phyloP scores from a whole-genome alignment of 2,113 vertebrate species.

The Lutjanus erythropterus region DNA sequence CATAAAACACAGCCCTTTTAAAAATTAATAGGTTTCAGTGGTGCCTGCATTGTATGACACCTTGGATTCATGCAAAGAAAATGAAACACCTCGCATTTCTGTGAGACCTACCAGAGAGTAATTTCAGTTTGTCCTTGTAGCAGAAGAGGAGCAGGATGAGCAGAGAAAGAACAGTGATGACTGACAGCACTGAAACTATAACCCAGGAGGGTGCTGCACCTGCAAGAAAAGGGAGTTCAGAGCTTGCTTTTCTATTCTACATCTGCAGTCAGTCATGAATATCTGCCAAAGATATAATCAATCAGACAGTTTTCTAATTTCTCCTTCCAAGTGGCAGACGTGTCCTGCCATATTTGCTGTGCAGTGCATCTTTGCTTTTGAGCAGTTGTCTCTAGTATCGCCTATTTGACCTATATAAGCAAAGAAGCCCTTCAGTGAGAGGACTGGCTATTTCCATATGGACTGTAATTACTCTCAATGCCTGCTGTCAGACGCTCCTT shows the following conservation, averaged over 20 bases:
- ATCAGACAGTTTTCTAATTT: background rate
- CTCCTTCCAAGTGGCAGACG: background rate
- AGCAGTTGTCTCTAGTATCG: too few relatives aligned
- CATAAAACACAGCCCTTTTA: too few relatives aligned
- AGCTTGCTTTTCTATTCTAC: background rate
- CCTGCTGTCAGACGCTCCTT: too few relatives aligned
- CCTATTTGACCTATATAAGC: too few relatives aligned
- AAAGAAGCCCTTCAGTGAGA: too few relatives aligned
- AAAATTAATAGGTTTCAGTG: too few relatives aligned
- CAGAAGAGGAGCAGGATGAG: slow-evolving; percentile 85
- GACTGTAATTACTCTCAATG: too few relatives aligned
- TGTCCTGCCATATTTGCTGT: background rate
- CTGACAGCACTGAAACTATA: slow-evolving; percentile 82
- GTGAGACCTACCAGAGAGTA: slow-evolving; percentile 72
- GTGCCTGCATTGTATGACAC: too few relatives aligned
- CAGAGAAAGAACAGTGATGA: slow-evolving; percentile 81
- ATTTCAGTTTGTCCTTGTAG: slow-evolving; percentile 86
- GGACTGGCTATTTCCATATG: too few relatives aligned
- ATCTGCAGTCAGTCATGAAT: background rate
- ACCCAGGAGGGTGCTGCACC: slow-evolving; percentile 78
- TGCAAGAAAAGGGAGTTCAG: slow-evolving; percentile 49
- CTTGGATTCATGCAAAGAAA: background rate
- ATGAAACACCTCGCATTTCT: background rate
- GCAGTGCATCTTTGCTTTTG: background rate
- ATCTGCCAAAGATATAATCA: background rate